Evolutionary conservation across 2,888 invertebrate species (phyloP).

Genomic region (Acheta domesticus): DNA sequence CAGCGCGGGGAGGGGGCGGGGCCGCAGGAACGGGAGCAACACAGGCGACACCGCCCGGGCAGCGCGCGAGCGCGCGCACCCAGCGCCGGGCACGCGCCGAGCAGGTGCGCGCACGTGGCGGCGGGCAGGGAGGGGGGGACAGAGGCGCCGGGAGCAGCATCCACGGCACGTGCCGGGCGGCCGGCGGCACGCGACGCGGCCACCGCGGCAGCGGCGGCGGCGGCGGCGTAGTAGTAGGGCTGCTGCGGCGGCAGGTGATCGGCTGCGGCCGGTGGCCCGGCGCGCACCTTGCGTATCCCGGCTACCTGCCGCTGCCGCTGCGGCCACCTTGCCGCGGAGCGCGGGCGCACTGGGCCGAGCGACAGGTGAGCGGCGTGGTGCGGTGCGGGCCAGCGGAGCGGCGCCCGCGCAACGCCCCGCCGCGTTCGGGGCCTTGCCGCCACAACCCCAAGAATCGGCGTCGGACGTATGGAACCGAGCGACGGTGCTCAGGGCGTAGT

Average conservation of each 20-base stretch:
- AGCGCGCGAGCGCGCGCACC: background rate
- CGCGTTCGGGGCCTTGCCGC: too few species aligned
- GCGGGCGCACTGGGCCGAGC: background rate
- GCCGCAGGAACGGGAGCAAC: too few species aligned
- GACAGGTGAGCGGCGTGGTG: background rate
- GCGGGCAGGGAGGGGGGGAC: background rate
- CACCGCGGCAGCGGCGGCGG: background rate
- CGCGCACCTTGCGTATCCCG: background rate
- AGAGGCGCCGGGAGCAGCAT: constrained; percentile 2
- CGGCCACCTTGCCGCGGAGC: background rate
- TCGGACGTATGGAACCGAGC: too few species aligned
- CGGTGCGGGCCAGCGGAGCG: too few species aligned
- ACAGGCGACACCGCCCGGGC: background rate
- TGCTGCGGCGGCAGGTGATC: background rate
- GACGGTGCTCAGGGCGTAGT: too few species aligned
- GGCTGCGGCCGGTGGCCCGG: background rate
- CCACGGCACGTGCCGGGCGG: background rate
- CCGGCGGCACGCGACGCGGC: background rate
- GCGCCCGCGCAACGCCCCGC: too few species aligned
- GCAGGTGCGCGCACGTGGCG: background rate
- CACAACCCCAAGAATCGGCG: too few species aligned
- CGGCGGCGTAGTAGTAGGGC: background rate
- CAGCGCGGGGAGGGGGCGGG: too few species aligned
- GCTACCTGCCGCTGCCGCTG: background rate
- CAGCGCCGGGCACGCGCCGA: background rate